Evolutionary conservation across 2,888 invertebrate species (phyloP), one percentile per base, ranked within the genome.

Genomic region (Nomada flava): DNA sequence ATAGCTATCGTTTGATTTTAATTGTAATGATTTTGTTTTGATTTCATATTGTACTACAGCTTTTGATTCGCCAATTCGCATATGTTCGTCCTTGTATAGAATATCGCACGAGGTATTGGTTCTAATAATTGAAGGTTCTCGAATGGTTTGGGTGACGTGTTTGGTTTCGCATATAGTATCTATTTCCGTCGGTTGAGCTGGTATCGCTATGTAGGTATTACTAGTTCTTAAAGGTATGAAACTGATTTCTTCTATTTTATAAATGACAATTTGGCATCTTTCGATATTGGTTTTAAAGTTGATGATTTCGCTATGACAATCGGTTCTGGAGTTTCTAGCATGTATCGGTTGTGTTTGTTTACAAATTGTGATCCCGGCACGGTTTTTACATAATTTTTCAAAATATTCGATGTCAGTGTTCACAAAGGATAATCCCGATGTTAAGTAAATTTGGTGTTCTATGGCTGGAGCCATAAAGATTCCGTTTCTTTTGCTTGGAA

Each of bases 311-410:
- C 23, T 2, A 5, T 20, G 1, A 15, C 64, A 64, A 50, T 50
- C 20, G 18, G 7, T 2, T 42, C 2, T 42, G 13, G 42, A n/a
- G 5, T n/a, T n/a, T 11, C 44, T 42, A n/a, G 36, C 26, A 1
- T 50, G 20, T 11, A 64, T 53, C n/a, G 67, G 67, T 67, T 67
- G 53, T 0, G 52, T 67, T 29, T 53, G 52, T 20, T 53, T 67
- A 42, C 67, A 67, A 11, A 67, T 18, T 9, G 53, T 53, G 4
- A 18, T 29, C 3, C 13, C 18, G 10, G 13, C 9, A 3, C 15
- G 15, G 3, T 1, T 53, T 36, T 53, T 67, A 29, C 65, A 65
- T 5, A 18, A 4, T 52, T 36, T 50, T 2, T 26, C n/a, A 5
- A 65, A 2, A n/a, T 65, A 65, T 52, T 52, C 18, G 3, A 23